Base-by-base conservation (phyloP, 2,113 vertebrate genomes). In the Gorsachius goisagi region DNA sequence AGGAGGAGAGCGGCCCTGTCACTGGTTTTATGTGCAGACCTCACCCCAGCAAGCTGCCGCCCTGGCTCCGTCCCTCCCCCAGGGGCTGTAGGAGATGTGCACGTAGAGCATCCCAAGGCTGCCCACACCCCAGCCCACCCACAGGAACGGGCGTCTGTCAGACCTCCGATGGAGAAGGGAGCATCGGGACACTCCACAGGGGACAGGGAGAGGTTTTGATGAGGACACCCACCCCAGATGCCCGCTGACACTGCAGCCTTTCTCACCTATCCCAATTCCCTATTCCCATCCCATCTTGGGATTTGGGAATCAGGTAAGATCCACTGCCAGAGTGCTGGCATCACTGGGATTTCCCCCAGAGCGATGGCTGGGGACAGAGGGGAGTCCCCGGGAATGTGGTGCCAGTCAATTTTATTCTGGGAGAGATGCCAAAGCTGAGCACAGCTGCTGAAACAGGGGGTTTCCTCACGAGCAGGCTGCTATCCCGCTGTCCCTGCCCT, bases 391-490 rank as follows among this genome's bases (percentile, higher is more conserved):
- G 50, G 76, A 95, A 95, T 93, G 84, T 7, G 23, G 74, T 95
- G 94, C 90, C 94, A 85, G 81, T 91, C 11, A 24, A 1, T 95
- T 97, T 87, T 69, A 55, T 95, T 89, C 92, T 41, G 94, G 97
- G 96, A 97, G 77, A 66, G 67, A 39, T 55, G 96, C 95, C 96
- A 97, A 89, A 82, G 77, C 87, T n/a, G 73, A 93, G 85, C 63
- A 64, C 96, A 96, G 95, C 95, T 97, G 95, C 78, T 0, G 26
- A 96, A 96, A 91, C 59, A 58, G 49, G 85, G 93, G 71, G 39
- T 91, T 96, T 97, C 96, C 95, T 96, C 96, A 96, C 6, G 71
- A 82, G 45, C 81, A 60, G 12, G 18, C 77, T 89, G 89, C 85
- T 59, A 58, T 82, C 53, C 56, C 0, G 0, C 80, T 6, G 6